A percentile compares a stretch with the other conserved stretches of the same genome.
Conservation (phyloP, 2,888 invertebrate species). For the Bhutanitis thaidina region DNA sequence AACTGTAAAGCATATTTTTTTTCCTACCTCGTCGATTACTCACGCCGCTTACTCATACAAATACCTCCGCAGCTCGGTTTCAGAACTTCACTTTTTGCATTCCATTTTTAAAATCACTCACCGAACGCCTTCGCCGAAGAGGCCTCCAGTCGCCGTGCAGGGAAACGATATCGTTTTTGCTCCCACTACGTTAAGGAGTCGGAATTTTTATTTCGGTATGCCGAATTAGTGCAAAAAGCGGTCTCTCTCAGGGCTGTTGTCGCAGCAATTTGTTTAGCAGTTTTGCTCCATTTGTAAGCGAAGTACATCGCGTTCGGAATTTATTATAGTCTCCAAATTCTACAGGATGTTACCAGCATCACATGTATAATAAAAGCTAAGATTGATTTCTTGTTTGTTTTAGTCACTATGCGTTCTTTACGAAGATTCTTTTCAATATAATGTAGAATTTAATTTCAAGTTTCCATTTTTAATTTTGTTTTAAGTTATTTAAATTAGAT, state of each 20-base stretch:
- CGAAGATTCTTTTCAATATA: background rate
- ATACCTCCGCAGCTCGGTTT: conserved; percentile 45
- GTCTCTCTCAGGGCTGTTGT: conserved; percentile 53
- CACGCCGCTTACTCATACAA: conserved; percentile 29
- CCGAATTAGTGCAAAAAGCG: conserved; percentile 79
- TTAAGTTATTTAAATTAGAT: background rate
- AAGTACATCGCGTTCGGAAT: conserved; percentile 54
- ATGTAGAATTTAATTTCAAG: too few species aligned
- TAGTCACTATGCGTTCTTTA: background rate
- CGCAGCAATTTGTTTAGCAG: conserved; percentile 74
- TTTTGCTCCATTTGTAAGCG: conserved; percentile 70
- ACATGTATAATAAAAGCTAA: background rate
- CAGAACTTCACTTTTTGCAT: conserved; percentile 44
- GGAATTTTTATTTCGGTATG: conserved; percentile 80
- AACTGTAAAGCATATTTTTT: conserved; percentile 17
- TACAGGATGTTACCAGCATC: conserved; percentile 42
- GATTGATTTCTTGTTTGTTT: background rate
- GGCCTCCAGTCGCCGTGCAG: conserved; percentile 33
- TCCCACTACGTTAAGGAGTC: conserved; percentile 59
- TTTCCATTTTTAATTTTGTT: too few species aligned
- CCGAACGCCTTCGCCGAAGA: conserved; percentile 50
- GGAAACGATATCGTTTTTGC: conserved; percentile 55
- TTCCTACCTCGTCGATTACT: conserved; percentile 21
- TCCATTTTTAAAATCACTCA: conserved; percentile 36
- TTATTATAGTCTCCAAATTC: conserved; percentile 44